Conservation (phyloP, 2,797 vertebrate genomes). For the Alcedo atthis region DNA sequence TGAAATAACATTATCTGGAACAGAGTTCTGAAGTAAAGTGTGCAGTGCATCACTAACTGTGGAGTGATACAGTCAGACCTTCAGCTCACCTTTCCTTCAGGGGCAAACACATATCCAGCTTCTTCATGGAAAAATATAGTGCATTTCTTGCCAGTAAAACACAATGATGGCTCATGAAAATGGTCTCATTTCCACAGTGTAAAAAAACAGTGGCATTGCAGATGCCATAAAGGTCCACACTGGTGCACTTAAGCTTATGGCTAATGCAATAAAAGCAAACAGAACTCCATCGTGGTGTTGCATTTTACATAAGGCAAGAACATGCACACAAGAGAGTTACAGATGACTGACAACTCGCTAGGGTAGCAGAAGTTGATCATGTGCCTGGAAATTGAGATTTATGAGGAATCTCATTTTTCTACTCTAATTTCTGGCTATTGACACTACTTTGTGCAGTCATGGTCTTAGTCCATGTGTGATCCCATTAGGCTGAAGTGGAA, state of each 20-base stretch:
- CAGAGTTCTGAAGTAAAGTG: slow-evolving; percentile 12
- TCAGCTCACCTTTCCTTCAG: slow-evolving; percentile 42
- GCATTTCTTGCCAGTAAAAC: background rate
- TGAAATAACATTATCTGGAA: slow-evolving; percentile 57
- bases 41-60: slow-evolving; percentile 17
- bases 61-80: background rate
- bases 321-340: background rate
- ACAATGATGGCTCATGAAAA: background rate
- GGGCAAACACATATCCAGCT: background rate
- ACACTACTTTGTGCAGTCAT: background rate
- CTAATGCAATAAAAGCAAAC: background rate
- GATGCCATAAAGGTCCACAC: background rate
- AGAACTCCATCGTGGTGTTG: background rate
- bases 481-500: background rate
- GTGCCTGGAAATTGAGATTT: background rate
- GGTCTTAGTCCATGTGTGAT: background rate
- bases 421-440: background rate
- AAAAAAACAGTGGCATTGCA: background rate
- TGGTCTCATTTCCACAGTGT: background rate
- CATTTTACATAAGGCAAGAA: background rate
- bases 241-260: background rate
- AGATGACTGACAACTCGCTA: background rate
- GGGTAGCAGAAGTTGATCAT: background rate
- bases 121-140: background rate
- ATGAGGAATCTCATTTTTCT: background rate